Evolutionary conservation across 2,888 invertebrate species (phyloP), one percentile per base, ranked within the genome.

Genomic region (Notodonta ziczac): DNA sequence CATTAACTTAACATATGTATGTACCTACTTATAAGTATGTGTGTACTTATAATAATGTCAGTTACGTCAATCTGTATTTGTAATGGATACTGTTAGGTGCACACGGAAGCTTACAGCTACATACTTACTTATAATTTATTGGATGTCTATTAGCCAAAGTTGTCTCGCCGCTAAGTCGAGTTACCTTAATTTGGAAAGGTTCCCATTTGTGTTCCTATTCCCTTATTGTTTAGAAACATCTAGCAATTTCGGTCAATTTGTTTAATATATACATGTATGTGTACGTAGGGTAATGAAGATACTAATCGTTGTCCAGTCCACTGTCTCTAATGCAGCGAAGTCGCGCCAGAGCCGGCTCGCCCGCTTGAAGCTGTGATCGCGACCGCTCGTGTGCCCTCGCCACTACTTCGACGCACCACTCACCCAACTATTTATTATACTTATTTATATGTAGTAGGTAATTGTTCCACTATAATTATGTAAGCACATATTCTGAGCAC

Each of bases 241-340:
- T 88, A 88, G 87, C 85, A 89, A 90, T 87, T 86, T 87, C 81
- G 68, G 91, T 91, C 89, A 91, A 91, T 91, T 91, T 88, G 87
- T 85, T 80, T 72, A 78, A 79, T 83, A 85, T 83, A 74, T 79
- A 81, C 75, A 70, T 83, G 77, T 85, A 84, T 81, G 76, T 89
- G 86, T 89, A 86, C 74, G 80, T 89, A 87, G 85, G 77, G 77
- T 86, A 86, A 84, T 79, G 65, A 83, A 81, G 76, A 81, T 76
- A 83, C 85, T 84, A 84, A 81, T 85, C 76, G 82, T 82, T 81
- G 84, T 87, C 84, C 78, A 85, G 82, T 88, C 83, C 13, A 46
- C 5, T 46, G 46, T 46, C 46, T 46, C 5, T 46, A 46, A 1
- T 24, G 1, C 4, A 42, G 42, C 10, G 46, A 10, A 13, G 46